Evolutionary conservation across 2,113 vertebrate genomes (phyloP), one percentile per base, ranked within the genome.

Genomic region (Ciconia stormi): DNA sequence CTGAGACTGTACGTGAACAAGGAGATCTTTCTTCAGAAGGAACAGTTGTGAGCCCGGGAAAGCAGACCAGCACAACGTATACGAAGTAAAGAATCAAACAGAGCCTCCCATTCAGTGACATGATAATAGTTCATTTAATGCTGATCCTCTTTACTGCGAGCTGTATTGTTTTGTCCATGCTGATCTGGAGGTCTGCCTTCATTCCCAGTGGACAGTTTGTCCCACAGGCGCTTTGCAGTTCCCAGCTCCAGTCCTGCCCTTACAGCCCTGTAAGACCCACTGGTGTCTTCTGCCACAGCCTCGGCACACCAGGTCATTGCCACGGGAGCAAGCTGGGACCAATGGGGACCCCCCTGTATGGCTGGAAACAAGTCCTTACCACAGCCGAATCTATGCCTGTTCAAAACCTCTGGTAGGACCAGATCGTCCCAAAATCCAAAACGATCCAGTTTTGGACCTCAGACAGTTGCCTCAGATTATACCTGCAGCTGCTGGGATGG

Each of bases 101-200:
- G n/a, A 34, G 16, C 20, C 46, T 67, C 42, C 67, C 16, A 34
- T 36, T 50, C 50, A 47, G 20, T 27, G 66, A 16, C 19, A 15
- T 0, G 0, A 42, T 19, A 50, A n/a, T n/a, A 32, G 27, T 6
- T 47, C 49, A 12, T 82, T 63, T 69, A 36, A 16, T 0, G 1
- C 58, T 40, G 30, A 19, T 52, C 38, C 66, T 50, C 78, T 40
- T 36, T 19, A 11, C 21, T 38, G 4, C 2, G 0, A 27, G 10
- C 78, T 47, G 27, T 16, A 5, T 17, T 10, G 2, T 6, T 69
- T 44, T 46, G 72, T 30, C 27, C 34, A 4, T 13, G 49, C 58
- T 49, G 44, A 25, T 19, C 49, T 79, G 91, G 53, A 80, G 29
- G 5, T 58, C 67, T 69, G 44, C 44, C 78, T 42, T 36, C 34